Conservation (phyloP, 2,888 invertebrate genomes). For the Meganola albula region DNA sequence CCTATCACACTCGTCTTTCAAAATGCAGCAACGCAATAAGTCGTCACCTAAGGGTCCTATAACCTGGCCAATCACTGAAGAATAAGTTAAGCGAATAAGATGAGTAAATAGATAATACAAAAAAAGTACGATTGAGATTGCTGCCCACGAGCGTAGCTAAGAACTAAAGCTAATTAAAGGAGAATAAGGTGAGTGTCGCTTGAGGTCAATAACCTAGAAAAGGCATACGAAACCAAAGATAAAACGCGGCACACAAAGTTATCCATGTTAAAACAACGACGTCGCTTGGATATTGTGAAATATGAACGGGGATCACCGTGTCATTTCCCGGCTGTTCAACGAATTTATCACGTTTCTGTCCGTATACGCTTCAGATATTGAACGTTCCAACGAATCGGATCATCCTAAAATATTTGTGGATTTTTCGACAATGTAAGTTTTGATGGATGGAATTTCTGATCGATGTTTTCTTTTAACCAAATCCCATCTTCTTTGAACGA, state of each 20-base stretch:
- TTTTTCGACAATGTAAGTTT: not conserved
- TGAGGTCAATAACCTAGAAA: conserved; percentile 17
- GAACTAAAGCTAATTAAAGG: no score
- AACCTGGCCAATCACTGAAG: no score
- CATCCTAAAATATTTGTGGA: conserved; percentile 35
- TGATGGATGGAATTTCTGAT: conserved; percentile 8
- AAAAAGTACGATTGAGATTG: no score
- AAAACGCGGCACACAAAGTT: conserved; percentile 36
- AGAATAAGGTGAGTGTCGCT: no score
- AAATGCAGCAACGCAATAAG: no score
- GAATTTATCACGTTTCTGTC: conserved; percentile 55
- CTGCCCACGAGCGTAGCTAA: no score
- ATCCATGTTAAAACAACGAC: conserved; percentile 46
- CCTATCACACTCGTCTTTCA: no score
- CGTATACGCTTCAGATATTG: conserved; percentile 37
- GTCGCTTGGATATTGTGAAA: conserved; percentile 57
- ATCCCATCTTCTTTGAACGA: no score
- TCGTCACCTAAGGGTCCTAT: no score
- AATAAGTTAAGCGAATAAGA: no score
- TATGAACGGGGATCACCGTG: conserved; percentile 56
- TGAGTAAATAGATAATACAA: no score
- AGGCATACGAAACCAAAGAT: conserved; percentile 20
- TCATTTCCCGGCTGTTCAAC: conserved; percentile 48
- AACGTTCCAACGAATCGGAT: conserved; percentile 33
- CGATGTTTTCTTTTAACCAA: no score